Evolutionary conservation across 1,140 invertebrate genomes (phyloP).

Genomic region (Magallana ariakensis): DNA sequence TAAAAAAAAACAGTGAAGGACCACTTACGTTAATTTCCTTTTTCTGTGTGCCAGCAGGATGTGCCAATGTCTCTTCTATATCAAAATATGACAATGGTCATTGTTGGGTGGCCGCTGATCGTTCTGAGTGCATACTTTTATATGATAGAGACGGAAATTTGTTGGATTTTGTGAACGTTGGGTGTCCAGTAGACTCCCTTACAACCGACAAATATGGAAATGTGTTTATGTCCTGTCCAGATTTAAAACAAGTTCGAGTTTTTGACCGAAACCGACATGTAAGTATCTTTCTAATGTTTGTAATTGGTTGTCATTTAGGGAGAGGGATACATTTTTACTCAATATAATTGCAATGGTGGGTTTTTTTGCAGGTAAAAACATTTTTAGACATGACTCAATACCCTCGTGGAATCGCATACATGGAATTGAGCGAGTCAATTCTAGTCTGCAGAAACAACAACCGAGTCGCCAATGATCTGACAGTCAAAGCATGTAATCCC

Average conservation of each 20-base stretch:
- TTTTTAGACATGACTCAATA: constrained; percentile 28
- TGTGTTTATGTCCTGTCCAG: constrained; percentile 3
- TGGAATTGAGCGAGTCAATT: not conserved
- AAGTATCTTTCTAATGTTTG: not conserved
- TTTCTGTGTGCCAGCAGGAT: not conserved
- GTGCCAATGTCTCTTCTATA: not conserved
- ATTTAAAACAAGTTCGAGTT: constrained; percentile 14
- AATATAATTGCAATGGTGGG: too few relatives aligned
- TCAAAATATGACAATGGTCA: not conserved
- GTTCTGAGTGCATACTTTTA: not conserved
- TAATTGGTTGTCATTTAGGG: not conserved
- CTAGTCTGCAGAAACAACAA: constrained; percentile 12
- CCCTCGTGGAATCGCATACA: not conserved
- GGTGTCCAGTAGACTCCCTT: constrained; percentile 8
- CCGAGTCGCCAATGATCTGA: not conserved
- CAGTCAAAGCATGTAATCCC: not conserved
- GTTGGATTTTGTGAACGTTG: not conserved
- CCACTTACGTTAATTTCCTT: not conserved
- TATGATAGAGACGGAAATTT: constrained; percentile 1
- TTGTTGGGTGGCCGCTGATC: not conserved
- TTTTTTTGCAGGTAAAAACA: not conserved
- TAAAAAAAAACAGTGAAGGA: not conserved
- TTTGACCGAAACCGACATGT: constrained; percentile 7
- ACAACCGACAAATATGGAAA: not conserved
- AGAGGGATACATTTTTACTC: not conserved